Conservation (phyloP, 2,888 invertebrate genomes). For the Eurois occulta region DNA sequence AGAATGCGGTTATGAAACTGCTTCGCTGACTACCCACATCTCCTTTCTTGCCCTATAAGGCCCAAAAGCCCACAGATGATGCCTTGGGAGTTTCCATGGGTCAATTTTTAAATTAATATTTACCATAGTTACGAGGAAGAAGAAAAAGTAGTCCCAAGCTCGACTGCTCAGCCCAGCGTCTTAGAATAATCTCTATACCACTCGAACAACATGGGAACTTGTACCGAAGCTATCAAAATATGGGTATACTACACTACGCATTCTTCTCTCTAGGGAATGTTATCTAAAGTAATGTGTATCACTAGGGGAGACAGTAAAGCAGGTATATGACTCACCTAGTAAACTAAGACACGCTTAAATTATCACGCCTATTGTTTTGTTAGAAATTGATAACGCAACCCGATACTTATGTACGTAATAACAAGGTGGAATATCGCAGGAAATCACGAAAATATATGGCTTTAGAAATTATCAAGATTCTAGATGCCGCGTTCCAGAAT, state of each 20-base stretch:
- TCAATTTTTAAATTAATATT: too few species aligned
- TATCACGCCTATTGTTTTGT: constrained; percentile 1
- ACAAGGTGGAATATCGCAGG: constrained; percentile 16
- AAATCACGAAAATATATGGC: constrained; percentile 37
- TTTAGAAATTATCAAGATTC: constrained; percentile 51
- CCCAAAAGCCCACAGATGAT: background rate
- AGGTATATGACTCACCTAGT: background rate
- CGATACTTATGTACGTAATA: constrained; percentile 21
- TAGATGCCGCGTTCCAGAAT: constrained; percentile 51
- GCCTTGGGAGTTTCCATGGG: background rate
- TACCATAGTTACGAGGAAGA: background rate
- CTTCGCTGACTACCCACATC: background rate
- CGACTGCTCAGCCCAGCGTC: background rate
- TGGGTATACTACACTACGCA: background rate
- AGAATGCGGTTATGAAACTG: background rate
- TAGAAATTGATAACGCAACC: constrained; percentile 19
- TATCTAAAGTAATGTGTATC: background rate
- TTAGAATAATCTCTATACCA: background rate
- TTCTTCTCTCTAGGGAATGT: background rate
- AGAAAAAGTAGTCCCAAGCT: background rate
- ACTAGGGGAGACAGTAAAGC: background rate
- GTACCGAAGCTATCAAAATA: background rate
- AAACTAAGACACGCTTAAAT: background rate
- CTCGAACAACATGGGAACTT: background rate
- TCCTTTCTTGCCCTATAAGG: background rate